Base-by-base conservation (phyloP, 2,113 vertebrate genomes). In the Ahaetulla prasina region DNA sequence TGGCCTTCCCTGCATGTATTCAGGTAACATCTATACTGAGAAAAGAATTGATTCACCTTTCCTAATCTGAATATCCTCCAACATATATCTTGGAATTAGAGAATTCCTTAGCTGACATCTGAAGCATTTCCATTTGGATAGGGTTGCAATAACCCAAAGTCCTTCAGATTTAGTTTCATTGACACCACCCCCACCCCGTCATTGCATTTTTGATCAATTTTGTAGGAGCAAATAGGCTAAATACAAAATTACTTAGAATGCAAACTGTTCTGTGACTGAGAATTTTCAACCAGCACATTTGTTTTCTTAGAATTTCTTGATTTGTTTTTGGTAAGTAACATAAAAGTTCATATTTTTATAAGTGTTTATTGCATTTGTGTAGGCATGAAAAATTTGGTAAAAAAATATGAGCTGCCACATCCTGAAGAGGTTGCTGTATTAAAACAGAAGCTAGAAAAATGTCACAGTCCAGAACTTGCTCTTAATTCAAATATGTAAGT, bases 371-470 rank as follows among this genome's bases (percentile, higher is more conserved):
- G 18, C 2, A 9, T 18, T 63, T 88, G 11, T 80, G 12, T 18
- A 99, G 99, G 97, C 88, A 98, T 99, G 97, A 99, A 98, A 96
- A 98, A 96, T 57, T 97, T 99, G 35, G 97, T 99, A 0, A 99
- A 98, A 96, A 99, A 98, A 91, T 99, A 99, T 0, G 98, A 99
- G 80, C 96, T 98, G 89, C 98, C 98, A 0, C 98, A 97, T 94
- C 8, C 96, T 23, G 98, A 99, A 45, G 98, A 98, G 80, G 97
- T 99, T 90, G 97, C 96, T 45, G 8, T 89, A 90, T 97, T 97
- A 94, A 99, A 99, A 95, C 98, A 98, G 96, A 99, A 98, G 93
- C 86, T 99, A 91, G 99, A 99, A 95, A 98, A 98, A 95, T 98
- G 98, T 94, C 98, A 99, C 84, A 97, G 97, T n/a, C 90, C 88